Evolutionary conservation across 2,888 invertebrate species (phyloP).

Genomic region (Gortyna flavago): DNA sequence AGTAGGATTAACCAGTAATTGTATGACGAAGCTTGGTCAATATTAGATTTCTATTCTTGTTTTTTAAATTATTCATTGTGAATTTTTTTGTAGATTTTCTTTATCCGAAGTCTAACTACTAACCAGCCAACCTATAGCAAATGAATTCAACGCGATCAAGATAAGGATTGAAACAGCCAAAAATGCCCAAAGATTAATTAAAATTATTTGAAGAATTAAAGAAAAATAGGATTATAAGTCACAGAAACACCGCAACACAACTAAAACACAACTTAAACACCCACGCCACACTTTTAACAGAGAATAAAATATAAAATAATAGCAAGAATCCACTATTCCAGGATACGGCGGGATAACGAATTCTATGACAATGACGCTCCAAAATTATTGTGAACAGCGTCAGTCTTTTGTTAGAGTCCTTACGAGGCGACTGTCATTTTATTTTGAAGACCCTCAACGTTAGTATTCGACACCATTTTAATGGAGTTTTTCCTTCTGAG

Average conservation of each 20-base stretch:
- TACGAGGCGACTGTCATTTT: slow-evolving; percentile 14
- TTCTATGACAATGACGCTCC: slow-evolving; percentile 26
- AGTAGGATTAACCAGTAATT: not conserved
- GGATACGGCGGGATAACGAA: slow-evolving; percentile 48
- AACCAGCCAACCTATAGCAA: not conserved
- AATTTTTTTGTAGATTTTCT: not conserved
- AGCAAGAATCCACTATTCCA: slow-evolving; percentile 1
- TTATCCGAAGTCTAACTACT: not conserved
- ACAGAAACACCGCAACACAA: not conserved
- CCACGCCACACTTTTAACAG: not conserved
- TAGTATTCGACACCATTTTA: slow-evolving; percentile 14
- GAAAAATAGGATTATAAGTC: not conserved
- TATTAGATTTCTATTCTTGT: too few species aligned
- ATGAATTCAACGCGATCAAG: not conserved
- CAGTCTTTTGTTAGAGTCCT: slow-evolving; percentile 25
- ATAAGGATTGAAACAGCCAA: not conserved
- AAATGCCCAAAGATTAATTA: not conserved
- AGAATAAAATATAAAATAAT: slow-evolving; percentile 11
- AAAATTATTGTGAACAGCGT: not conserved
- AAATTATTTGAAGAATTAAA: not conserved
- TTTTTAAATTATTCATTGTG: too few species aligned
- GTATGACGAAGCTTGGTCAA: not conserved
- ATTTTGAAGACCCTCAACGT: slow-evolving; percentile 14
- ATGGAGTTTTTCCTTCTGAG: slow-evolving; percentile 4
- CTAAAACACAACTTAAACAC: not conserved